Evolutionary conservation across 2,113 vertebrate genomes (phyloP).

Genomic region (Cnemophilus loriae): DNA sequence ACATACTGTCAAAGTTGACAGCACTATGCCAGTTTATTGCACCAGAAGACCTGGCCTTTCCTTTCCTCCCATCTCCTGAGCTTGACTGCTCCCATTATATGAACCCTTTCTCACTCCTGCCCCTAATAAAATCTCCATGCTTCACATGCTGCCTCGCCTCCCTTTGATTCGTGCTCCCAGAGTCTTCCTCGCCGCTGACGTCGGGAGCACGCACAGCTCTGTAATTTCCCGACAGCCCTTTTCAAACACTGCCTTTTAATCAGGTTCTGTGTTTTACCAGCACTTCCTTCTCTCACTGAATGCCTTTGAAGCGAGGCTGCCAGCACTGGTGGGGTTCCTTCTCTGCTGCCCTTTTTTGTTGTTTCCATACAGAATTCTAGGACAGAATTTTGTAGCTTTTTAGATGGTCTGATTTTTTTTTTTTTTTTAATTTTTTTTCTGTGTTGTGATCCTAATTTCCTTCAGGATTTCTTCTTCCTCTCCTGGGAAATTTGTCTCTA

Average conservation of each 20-base stretch:
- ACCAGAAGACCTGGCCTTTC: neutral
- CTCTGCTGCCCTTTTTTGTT: neutral
- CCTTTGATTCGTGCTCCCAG: slow-evolving; percentile 25
- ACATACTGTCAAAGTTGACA: neutral
- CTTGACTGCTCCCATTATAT: neutral
- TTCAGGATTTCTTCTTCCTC: slow-evolving; percentile 42
- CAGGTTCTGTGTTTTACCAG: slow-evolving; percentile 28
- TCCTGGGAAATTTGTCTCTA: slow-evolving; percentile 56
- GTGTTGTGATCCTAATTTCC: slow-evolving; percentile 42
- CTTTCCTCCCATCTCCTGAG: slow-evolving; percentile 7
- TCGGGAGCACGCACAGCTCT: neutral
- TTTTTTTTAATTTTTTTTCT: neutral
- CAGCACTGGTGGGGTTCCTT: neutral
- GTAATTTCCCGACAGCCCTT: slow-evolving; percentile 21
- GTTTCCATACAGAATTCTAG: neutral
- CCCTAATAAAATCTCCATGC: slow-evolving; percentile 48
- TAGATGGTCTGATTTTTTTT: neutral
- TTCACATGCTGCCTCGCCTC: slow-evolving; percentile 32
- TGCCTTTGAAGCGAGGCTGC: neutral
- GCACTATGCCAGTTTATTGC: neutral
- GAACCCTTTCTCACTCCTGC: neutral
- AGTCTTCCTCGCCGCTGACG: slow-evolving; percentile 40
- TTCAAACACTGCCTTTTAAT: slow-evolving; percentile 34
- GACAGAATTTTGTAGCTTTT: neutral
- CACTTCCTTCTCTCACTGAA: slow-evolving; percentile 15